phyloP scores from a whole-genome alignment of 2,888 invertebrate species.

The Lasius platythorax region DNA sequence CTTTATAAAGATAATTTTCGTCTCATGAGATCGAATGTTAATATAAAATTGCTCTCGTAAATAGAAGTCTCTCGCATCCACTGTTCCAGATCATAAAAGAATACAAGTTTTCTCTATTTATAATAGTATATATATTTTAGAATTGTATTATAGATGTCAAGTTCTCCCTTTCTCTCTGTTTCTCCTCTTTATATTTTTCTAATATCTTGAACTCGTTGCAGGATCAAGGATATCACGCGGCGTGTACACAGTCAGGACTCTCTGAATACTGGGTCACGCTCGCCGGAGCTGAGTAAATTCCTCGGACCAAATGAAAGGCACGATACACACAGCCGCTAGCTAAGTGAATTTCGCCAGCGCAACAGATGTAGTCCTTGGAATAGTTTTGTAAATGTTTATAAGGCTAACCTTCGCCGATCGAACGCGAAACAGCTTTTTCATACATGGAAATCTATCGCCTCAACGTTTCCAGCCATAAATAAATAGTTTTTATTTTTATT shows the following conservation, averaged over 20 bases:
- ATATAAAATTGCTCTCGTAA: background rate
- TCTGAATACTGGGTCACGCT: conserved; percentile 44
- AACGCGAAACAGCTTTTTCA: background rate
- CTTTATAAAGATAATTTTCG: background rate
- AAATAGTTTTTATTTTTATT: background rate
- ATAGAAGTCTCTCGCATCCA: background rate
- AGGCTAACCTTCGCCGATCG: conserved; percentile 6
- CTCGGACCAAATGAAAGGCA: conserved; percentile 42
- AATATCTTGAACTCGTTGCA: background rate
- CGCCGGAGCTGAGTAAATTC: conserved; percentile 15
- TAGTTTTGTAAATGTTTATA: conserved; percentile 22
- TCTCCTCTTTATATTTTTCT: background rate
- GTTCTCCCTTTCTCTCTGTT: background rate
- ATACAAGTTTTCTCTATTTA: background rate
- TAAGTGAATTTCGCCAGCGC: conserved; percentile 34
- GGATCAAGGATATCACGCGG: conserved; percentile 43
- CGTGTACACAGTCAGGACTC: conserved; percentile 7
- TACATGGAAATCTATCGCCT: background rate
- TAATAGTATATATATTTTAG: background rate
- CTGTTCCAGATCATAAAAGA: background rate
- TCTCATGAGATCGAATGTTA: background rate
- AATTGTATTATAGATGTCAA: background rate
- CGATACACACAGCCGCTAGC: conserved; percentile 17
- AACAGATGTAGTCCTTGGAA: conserved; percentile 29
- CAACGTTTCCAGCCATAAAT: background rate